Evolutionary conservation across 2,888 invertebrate species (phyloP), one percentile per base, ranked within the genome.

Genomic region (Branchellion lobata): DNA sequence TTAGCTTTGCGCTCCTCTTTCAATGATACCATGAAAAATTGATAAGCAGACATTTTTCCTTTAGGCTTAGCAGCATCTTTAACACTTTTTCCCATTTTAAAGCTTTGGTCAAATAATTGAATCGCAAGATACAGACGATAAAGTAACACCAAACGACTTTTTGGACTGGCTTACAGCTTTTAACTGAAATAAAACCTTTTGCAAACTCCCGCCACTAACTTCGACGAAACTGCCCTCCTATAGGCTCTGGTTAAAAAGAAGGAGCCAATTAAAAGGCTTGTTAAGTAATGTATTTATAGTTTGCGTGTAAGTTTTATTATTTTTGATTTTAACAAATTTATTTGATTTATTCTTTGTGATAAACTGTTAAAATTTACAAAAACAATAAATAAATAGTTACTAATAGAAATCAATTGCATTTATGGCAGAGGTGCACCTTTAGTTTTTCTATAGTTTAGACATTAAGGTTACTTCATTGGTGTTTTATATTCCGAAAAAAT

Each of bases 31-130:
- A 77, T 77, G 34, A 77, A 77, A 36, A 77, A 77, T 24, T 53
- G 33, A 77, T 77, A 77, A 11, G 77, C 77, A 33, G 61, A 61
- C 57, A 65, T 61, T 40, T 77, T 77, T 3, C 65, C 65, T 27
- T 77, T 77, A 18, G 77, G 77, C 53, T 77, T 77, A 3, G 53
- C 77, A 1, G 77, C 18, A 31, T 77, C 61, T 77, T 77, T 77
- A 27, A 53, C 53, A 36, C 57, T 65, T 65, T 57, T 77, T 24
- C 61, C 77, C 77, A 77, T 77, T 61, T 69, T 69, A 69, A 69
- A 31, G 34, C 5, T 24, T 8, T 21, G n/a, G 33, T 21, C 3
- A 69, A 34, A 34, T 65, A 29, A 11, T 65, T n/a, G 21, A 65
- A 65, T 5, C 3, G 24, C n/a, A n/a, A 65, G 51, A 51, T 18